Conservation (phyloP, 2,797 vertebrate species). For the Hephaestus fuliginosus region DNA sequence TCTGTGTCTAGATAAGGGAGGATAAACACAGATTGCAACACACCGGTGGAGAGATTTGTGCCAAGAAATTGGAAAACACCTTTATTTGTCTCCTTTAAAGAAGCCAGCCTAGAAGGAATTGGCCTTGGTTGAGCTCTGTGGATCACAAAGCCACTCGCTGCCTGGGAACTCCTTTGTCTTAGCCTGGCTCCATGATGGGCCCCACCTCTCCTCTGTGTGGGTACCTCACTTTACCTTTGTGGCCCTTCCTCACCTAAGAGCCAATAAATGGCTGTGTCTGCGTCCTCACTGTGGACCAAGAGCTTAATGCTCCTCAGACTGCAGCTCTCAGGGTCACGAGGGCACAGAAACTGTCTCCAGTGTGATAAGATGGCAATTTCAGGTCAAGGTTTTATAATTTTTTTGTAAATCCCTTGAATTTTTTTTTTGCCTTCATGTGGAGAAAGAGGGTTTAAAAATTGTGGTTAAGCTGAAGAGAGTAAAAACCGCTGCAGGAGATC, state of each 20-base stretch:
- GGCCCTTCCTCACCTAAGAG: constrained; percentile 24
- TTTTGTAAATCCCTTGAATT: constrained; percentile 58
- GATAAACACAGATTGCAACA: constrained; percentile 13
- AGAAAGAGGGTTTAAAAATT: constrained; percentile 50
- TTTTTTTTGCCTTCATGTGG: constrained; percentile 49
- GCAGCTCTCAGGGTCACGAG: constrained; percentile 38
- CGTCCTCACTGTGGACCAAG: constrained; percentile 23
- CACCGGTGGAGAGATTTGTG: constrained; percentile 8
- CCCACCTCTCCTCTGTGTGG: neutral
- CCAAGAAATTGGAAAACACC: neutral
- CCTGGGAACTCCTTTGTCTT: neutral
- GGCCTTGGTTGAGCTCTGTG: constrained; percentile 6
- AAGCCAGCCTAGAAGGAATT: neutral
- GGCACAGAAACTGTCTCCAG: constrained; percentile 32
- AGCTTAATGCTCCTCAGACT: constrained; percentile 45
- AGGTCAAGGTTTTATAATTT: constrained; percentile 42
- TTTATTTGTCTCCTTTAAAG: constrained; percentile 12
- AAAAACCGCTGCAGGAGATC: constrained; percentile 46
- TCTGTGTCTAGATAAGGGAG: neutral
- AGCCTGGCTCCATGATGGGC: neutral
- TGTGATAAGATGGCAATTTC: constrained; percentile 58
- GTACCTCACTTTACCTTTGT: constrained; percentile 22
- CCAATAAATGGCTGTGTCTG: constrained; percentile 30
- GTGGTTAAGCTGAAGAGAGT: constrained; percentile 44
- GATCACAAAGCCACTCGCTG: neutral